These are phyloP conservation scores for Strigops habroptila DNA, from an alignment of 2,113 vertebrate species.

Conservation along the genomic window DNA sequence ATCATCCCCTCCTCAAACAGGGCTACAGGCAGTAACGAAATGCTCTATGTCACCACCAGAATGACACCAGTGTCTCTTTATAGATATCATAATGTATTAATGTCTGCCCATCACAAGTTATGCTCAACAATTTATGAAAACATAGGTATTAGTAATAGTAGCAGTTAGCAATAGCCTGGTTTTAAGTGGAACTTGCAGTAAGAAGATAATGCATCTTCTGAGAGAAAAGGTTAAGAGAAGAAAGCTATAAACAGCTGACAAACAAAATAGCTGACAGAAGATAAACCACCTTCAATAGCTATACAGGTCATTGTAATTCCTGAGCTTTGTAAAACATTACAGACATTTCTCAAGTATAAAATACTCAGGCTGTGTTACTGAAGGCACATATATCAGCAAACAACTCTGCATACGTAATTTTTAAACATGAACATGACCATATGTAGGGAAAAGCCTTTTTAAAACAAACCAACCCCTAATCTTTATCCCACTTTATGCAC, in stretches of 20 bases:
- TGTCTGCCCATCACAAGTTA: not conserved
- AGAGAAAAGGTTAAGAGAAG: not conserved
- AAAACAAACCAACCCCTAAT: not conserved
- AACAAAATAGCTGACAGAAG: not conserved
- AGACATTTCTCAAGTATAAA: not conserved
- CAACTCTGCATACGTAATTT: not conserved
- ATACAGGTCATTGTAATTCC: not conserved
- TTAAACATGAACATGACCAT: not conserved
- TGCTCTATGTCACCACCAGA: not conserved
- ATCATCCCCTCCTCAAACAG: not conserved
- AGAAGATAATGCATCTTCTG: not conserved
- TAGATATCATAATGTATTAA: not conserved
- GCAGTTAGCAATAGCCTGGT: not conserved
- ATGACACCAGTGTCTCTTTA: not conserved
- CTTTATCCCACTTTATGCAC: not conserved
- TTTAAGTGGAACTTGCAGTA: not conserved
- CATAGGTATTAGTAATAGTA: accelerated
- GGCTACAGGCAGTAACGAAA: not conserved
- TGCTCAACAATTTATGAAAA: not conserved
- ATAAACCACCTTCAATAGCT: not conserved
- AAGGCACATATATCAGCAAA: not conserved
- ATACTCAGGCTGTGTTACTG: not conserved
- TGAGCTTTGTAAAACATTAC: not conserved
- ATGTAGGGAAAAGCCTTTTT: not conserved
- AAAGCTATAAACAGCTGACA: not conserved